Evolutionary conservation across 2,113 vertebrate species (phyloP).

Genomic region (Zingel zingel): DNA sequence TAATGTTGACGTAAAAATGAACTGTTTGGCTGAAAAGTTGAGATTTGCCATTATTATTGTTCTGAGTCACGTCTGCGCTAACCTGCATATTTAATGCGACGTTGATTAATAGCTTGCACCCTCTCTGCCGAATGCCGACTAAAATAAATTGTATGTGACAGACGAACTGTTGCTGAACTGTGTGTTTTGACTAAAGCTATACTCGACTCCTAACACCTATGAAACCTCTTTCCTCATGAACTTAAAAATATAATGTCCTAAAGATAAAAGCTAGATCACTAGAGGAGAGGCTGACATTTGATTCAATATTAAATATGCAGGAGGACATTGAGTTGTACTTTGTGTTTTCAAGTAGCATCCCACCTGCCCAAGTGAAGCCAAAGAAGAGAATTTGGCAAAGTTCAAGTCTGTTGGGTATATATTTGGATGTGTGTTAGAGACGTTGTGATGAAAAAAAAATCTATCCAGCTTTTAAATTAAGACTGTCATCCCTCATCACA

Average conservation of each 20-base stretch:
- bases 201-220: neutral
- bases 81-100: neutral
- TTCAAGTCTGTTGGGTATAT: neutral
- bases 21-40: slow-evolving; percentile 11
- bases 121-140: neutral
- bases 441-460: neutral
- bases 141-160: slow-evolving; percentile 9
- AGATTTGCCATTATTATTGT: neutral
- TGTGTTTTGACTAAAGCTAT: neutral
- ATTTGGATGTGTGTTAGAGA: neutral
- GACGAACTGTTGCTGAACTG: slow-evolving; percentile 52
- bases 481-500: slow-evolving; percentile 7
- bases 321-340: neutral
- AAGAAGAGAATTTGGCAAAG: neutral
- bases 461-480: slow-evolving; percentile 8
- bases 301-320: neutral
- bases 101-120: neutral
- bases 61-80: neutral
- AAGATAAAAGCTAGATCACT: neutral
- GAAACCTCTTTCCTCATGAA: neutral
- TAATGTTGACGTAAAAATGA: neutral
- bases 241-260: neutral
- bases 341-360: slow-evolving; percentile 12
- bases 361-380: neutral
- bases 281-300: neutral